Percentiles rank a stretch among this genome's conserved stretches.
Conservation (phyloP, 92 coral and sea anemone genomes). For the Porites cylindrica region DNA sequence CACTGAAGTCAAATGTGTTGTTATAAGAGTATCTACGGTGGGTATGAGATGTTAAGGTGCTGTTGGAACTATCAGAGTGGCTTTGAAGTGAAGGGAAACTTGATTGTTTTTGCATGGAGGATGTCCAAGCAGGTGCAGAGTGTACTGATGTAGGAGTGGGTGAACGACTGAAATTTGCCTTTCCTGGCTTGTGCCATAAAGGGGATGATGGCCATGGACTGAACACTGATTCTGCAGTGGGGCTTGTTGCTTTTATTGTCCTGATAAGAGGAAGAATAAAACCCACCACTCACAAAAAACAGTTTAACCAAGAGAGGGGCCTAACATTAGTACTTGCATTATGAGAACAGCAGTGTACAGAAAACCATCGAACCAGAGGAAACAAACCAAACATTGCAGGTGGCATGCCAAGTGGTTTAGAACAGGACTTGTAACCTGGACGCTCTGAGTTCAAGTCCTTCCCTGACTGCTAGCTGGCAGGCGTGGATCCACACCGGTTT, state of each 20-base stretch:
- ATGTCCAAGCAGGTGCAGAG: background rate
- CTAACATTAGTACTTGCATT: too few relatives aligned
- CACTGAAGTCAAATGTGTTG: constrained; percentile 11
- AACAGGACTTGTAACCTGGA: too few relatives aligned
- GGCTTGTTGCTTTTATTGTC: constrained; percentile 70
- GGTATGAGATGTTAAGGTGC: background rate
- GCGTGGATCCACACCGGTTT: too few relatives aligned
- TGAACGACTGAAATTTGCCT: constrained; percentile 57
- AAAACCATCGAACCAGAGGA: too few relatives aligned
- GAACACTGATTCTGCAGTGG: constrained; percentile 31
- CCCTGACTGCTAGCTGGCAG: too few relatives aligned
- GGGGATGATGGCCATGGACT: constrained; percentile 53
- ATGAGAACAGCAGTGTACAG: too few relatives aligned
- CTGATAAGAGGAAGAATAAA: constrained; percentile 35
- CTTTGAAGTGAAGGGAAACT: constrained; percentile 37
- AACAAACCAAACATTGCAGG: too few relatives aligned
- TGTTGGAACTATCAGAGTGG: constrained; percentile 11
- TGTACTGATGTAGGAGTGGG: constrained; percentile 49
- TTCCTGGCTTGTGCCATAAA: constrained; percentile 64
- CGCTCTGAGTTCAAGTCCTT: too few relatives aligned
- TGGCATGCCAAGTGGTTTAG: too few relatives aligned
- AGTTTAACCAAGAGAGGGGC: too few relatives aligned
- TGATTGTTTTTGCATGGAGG: constrained; percentile 11
- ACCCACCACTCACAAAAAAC: too few relatives aligned
- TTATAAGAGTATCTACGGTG: background rate